A percentile compares a stretch with the other conserved stretches of the same genome.
These are phyloP conservation scores for Nannospalax galili DNA, from an alignment of 2,113 vertebrate genomes.

Conservation along the genomic window DNA sequence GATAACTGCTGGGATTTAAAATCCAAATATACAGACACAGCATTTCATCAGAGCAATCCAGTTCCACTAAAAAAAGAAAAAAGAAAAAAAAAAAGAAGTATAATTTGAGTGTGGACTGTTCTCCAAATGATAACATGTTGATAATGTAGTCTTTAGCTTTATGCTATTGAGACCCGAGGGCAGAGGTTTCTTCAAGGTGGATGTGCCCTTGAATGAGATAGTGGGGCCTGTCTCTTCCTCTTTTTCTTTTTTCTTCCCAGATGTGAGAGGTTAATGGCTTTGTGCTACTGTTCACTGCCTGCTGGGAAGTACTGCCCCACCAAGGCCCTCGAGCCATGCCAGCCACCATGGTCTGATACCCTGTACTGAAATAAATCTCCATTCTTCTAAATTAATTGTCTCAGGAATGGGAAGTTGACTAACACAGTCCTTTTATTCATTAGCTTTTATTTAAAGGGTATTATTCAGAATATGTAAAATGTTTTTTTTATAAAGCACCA, in stretches of 20 bases:
- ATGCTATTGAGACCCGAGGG: too few relatives aligned
- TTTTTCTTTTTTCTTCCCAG: not conserved
- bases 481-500: not conserved
- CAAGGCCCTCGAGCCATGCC: not conserved
- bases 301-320: too few relatives aligned
- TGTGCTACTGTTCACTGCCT: not conserved
- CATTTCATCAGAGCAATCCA: not conserved
- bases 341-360: not conserved
- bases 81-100: not conserved
- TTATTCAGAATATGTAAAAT: not conserved
- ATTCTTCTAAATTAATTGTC: not conserved
- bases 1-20: conserved; percentile 26
- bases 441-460: not conserved
- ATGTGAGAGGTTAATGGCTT: not conserved
- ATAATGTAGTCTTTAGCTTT: not conserved
- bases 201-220: not conserved
- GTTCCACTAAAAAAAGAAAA: conserved; percentile 11
- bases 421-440: not conserved
- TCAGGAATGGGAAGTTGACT: not conserved
- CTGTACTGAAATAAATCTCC: not conserved
- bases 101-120: not conserved
- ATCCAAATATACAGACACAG: not conserved
- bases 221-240: not conserved
- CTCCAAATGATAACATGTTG: not conserved
- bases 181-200: not conserved